Percentiles rank a stretch among this genome's conserved stretches.
These are phyloP conservation scores for Podarcis lilfordi DNA, from an alignment of 2,797 vertebrate species.

Conservation along the genomic window DNA sequence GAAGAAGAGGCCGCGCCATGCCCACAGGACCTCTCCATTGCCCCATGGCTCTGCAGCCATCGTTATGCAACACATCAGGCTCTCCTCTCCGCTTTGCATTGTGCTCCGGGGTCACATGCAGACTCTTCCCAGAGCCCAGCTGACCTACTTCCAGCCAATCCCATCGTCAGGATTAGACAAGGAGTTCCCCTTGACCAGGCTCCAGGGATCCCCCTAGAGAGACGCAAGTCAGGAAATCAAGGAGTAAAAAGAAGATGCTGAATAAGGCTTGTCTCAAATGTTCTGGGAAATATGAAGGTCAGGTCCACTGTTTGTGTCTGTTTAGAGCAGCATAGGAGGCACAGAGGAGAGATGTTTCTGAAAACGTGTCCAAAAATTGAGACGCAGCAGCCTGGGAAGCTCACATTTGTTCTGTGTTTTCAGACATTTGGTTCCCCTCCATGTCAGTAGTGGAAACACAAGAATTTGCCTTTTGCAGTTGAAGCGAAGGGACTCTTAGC, in stretches of 20 bases:
- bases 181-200: rapidly evolving
- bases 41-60: background rate
- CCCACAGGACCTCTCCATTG: background rate
- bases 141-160: background rate
- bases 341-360: background rate
- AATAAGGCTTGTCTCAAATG: background rate
- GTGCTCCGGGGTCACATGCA: background rate
- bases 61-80: rapidly evolving
- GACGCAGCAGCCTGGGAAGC: background rate
- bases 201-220: background rate
- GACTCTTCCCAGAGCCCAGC: background rate
- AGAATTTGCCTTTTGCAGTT: background rate
- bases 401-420: background rate
- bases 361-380: background rate
- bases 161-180: background rate
- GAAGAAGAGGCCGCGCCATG: background rate
- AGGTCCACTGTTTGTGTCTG: no score
- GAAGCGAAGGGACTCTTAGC: background rate
- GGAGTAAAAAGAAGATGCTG: background rate
- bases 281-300: background rate
- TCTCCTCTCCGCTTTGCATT: background rate
- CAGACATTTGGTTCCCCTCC: background rate
- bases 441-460: background rate
- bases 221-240: background rate
- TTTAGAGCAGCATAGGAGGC: background rate